These are phyloP conservation scores for Cantharis flavilabris DNA, from an alignment of 2,888 invertebrate genomes.

Conservation along the genomic window DNA sequence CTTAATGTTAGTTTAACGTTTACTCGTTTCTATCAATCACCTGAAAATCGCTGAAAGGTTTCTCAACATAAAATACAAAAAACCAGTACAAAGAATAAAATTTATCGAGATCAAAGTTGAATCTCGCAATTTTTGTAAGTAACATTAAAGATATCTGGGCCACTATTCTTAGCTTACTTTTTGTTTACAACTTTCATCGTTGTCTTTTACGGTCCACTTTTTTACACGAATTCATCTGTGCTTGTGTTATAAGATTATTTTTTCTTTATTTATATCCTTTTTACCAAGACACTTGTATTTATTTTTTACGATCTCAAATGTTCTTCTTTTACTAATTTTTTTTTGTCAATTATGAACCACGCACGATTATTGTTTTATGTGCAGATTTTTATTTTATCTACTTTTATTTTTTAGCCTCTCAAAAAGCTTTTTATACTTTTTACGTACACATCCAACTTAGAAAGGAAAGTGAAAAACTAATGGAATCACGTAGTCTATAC, in stretches of 20 bases:
- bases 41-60: neutral
- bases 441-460: neutral
- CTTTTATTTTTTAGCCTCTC: neutral
- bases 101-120: neutral
- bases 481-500: neutral
- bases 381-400: neutral
- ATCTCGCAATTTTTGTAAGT: neutral
- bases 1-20: neutral
- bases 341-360: neutral
- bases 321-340: neutral
- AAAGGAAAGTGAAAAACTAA: neutral
- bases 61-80: neutral
- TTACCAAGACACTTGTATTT: neutral
- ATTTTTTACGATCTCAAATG: neutral
- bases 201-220: neutral
- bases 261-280: neutral
- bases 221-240: neutral
- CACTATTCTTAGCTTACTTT: neutral
- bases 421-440: neutral
- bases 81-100: neutral
- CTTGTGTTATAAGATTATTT: neutral
- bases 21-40: neutral
- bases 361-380: neutral
- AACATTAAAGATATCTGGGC: neutral
- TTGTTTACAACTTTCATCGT: neutral